phyloP scores from a whole-genome alignment of 2,888 invertebrate species.

The Drosophila aldrichi region DNA sequence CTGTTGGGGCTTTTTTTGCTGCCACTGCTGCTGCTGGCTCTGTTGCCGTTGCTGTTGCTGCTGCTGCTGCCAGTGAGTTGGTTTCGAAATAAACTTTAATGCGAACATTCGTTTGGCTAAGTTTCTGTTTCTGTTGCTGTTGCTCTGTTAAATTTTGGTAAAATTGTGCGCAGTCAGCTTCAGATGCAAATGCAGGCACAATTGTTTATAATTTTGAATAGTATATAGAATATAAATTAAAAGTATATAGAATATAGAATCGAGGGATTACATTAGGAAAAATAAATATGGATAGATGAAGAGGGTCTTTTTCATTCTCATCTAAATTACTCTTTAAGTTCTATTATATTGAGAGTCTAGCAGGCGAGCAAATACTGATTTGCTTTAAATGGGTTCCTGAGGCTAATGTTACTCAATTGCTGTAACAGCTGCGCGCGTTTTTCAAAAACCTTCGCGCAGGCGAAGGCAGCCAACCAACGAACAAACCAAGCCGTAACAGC shows the following conservation, averaged over 20 bases:
- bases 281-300: neutral
- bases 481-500: slow-evolving; percentile 44
- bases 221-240: neutral
- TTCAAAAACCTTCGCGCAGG: slow-evolving; percentile 66
- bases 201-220: slow-evolving; percentile 8
- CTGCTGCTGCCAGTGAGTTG: slow-evolving; percentile 58
- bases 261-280: neutral
- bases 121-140: slow-evolving; percentile 71
- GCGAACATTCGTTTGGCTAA: slow-evolving; percentile 69
- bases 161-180: slow-evolving; percentile 76
- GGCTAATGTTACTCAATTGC: slow-evolving; percentile 33
- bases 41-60: slow-evolving; percentile 33
- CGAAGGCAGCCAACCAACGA: slow-evolving; percentile 51
- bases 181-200: slow-evolving; percentile 27
- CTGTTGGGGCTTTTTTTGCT: slow-evolving; percentile 58
- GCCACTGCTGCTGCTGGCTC: slow-evolving; percentile 33
- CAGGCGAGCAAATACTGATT: neutral
- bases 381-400: slow-evolving; percentile 7
- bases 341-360: neutral
- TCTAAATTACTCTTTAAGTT: neutral
- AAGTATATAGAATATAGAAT: neutral
- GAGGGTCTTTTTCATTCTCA: neutral
- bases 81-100: slow-evolving; percentile 82
- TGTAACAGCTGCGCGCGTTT: slow-evolving; percentile 55
- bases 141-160: slow-evolving; percentile 76